A percentile compares a stretch with the other conserved stretches of the same genome.
Evolutionary conservation across 2,888 invertebrate genomes (phyloP).

Genomic region (Sussaba pulchella): DNA sequence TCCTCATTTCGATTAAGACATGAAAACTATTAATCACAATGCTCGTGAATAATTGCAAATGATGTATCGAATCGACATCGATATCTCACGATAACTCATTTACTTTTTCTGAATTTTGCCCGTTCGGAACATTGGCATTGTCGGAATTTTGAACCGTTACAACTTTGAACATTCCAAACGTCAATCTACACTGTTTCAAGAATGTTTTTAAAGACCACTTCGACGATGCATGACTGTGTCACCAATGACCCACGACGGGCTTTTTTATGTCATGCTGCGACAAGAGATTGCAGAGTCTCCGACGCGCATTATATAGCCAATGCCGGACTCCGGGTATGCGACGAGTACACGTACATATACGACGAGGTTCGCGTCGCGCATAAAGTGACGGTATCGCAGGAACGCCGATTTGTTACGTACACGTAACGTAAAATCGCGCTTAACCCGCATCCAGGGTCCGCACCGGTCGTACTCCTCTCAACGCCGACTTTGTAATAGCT

Average conservation of each 20-base stretch:
- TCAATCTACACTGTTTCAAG: background rate
- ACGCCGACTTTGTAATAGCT: background rate
- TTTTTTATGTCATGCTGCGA: constrained; percentile 19
- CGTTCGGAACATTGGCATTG: too few relatives aligned
- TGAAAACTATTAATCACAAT: too few relatives aligned
- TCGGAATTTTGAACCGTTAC: too few relatives aligned
- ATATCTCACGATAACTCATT: too few relatives aligned
- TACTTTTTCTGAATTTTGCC: too few relatives aligned
- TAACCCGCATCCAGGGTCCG: background rate
- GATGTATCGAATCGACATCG: too few relatives aligned
- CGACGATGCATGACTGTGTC: constrained; percentile 5
- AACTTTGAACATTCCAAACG: background rate
- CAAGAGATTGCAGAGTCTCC: constrained; percentile 18
- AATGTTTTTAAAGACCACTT: constrained; percentile 3
- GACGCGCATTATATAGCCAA: constrained; percentile 10
- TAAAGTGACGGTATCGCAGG: constrained; percentile 27
- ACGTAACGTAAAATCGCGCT: constrained; percentile 31
- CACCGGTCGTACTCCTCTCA: background rate
- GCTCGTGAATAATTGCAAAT: too few relatives aligned
- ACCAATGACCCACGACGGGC: constrained; percentile 11
- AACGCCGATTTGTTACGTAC: constrained; percentile 25
- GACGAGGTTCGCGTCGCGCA: constrained; percentile 4
- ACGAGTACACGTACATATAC: background rate
- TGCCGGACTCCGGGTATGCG: background rate
- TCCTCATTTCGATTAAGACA: too few relatives aligned